Conservation (phyloP, 2,888 invertebrate species). For the Dicranocentrus wangi region DNA sequence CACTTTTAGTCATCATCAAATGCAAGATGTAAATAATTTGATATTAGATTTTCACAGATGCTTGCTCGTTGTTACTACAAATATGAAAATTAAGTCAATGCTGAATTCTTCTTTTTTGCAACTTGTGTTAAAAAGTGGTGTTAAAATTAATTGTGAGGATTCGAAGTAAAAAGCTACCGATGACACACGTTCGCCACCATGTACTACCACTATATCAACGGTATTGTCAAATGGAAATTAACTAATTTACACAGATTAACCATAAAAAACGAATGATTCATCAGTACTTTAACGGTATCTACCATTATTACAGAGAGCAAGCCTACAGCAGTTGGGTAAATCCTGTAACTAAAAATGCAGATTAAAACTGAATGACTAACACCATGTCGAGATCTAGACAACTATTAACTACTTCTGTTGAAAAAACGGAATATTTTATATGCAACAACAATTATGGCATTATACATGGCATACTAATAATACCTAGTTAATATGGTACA, state of each 20-base stretch:
- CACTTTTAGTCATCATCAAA: too few species aligned
- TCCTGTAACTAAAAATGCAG: conserved; percentile 40
- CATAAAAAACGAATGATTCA: too few species aligned
- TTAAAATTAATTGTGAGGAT: too few species aligned
- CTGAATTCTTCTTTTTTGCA: background rate
- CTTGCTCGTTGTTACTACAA: background rate
- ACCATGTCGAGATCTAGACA: conserved; percentile 59
- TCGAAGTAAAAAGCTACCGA: too few species aligned
- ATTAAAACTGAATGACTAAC: conserved; percentile 62
- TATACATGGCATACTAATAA: conserved; percentile 49
- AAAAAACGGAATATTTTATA: conserved; percentile 31
- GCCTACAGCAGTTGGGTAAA: conserved; percentile 8
- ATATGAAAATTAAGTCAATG: background rate
- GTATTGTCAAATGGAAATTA: too few species aligned
- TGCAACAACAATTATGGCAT: conserved; percentile 49
- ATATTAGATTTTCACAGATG: too few species aligned
- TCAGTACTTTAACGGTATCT: background rate
- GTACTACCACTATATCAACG: too few species aligned
- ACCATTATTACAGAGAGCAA: conserved; percentile 51
- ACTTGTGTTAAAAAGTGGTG: too few species aligned
- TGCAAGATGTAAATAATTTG: too few species aligned
- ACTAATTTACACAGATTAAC: too few species aligned
- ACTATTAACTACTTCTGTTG: conserved; percentile 47
- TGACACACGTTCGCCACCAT: too few species aligned
- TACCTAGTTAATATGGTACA: conserved; percentile 33